These are phyloP conservation scores for Pyrocephalus nanus DNA, from an alignment of 2,797 vertebrate genomes.

Conservation along the genomic window DNA sequence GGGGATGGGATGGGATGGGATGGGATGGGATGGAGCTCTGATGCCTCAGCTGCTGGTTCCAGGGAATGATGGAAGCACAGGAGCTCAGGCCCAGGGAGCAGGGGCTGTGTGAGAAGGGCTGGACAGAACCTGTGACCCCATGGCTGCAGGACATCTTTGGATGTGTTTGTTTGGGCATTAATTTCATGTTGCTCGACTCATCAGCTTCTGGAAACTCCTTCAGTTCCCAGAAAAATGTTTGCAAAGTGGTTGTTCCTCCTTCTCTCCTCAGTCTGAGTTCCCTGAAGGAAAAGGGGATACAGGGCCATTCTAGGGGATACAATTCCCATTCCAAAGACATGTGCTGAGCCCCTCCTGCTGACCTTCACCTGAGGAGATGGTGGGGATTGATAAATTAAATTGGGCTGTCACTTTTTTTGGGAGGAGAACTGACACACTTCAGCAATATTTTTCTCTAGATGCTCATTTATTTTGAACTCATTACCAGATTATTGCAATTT, in stretches of 20 bases:
- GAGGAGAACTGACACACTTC: neutral
- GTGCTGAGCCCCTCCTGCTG: neutral
- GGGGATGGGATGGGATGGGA: neutral
- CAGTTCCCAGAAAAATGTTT: neutral
- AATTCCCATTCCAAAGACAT: neutral
- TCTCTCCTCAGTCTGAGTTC: neutral
- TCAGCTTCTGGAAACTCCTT: neutral
- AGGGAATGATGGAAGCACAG: neutral
- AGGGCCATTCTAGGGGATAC: rapidly evolving
- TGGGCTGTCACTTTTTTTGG: neutral
- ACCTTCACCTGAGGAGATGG: neutral
- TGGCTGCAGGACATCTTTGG: neutral
- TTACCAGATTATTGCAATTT: neutral
- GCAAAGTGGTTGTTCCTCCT: neutral
- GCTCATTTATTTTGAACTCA: neutral
- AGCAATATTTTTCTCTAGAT: neutral
- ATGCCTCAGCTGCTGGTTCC: neutral
- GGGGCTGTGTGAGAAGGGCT: neutral
- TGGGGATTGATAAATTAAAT: no score
- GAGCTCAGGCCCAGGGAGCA: rapidly evolving
- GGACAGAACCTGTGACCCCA: rapidly evolving
- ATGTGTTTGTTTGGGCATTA: neutral
- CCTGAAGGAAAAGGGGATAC: rapidly evolving
- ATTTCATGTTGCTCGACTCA: neutral
- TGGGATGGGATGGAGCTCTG: neutral